Evolutionary conservation across 2,797 vertebrate genomes (phyloP).

Genomic region (Artibeus lituratus): DNA sequence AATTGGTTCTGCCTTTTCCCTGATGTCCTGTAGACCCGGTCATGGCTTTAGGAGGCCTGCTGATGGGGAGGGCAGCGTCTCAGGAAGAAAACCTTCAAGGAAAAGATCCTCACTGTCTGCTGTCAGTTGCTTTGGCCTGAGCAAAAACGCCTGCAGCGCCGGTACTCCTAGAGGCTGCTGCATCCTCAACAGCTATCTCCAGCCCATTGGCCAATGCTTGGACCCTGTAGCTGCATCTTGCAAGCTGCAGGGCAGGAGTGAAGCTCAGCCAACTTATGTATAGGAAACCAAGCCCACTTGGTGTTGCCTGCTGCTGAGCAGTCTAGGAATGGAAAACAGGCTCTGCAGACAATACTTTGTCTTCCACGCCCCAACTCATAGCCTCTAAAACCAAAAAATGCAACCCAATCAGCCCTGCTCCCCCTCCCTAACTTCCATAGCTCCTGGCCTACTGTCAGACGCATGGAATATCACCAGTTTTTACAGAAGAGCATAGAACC

Average conservation of each 20-base stretch:
- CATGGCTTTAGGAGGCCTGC: neutral
- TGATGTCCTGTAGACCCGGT: neutral
- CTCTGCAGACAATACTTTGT: neutral
- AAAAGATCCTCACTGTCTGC: neutral
- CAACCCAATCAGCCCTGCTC: neutral
- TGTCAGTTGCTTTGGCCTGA: neutral
- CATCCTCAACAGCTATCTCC: neutral
- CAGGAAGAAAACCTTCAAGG: constrained; percentile 27
- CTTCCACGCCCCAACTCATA: neutral
- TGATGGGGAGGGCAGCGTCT: neutral
- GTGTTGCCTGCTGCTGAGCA: neutral
- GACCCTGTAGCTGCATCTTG: neutral
- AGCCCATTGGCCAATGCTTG: neutral
- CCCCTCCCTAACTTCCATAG: neutral
- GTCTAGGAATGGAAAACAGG: neutral
- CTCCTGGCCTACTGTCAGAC: neutral
- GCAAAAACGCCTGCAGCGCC: neutral
- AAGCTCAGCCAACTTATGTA: neutral
- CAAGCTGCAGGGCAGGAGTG: neutral
- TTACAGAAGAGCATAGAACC: neutral
- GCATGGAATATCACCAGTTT: neutral
- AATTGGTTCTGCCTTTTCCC: neutral
- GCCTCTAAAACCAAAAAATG: neutral
- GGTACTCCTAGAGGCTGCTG: neutral
- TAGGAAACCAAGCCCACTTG: neutral